These are phyloP conservation scores for Nasonia longicornis DNA, from an alignment of 1,140 invertebrate species.

Conservation along the genomic window DNA sequence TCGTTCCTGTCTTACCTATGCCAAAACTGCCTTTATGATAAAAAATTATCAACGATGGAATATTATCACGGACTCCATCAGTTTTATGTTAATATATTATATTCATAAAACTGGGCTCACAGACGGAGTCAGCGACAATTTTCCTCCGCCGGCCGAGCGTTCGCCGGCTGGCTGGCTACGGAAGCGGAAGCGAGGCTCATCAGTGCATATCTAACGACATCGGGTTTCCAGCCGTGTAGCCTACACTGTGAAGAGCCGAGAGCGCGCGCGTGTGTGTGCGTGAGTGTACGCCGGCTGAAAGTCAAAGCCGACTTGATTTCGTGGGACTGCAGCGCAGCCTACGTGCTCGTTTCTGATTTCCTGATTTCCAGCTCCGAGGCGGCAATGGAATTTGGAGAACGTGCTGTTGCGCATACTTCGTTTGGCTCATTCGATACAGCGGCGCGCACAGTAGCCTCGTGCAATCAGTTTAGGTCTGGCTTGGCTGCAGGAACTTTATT, in stretches of 20 bases:
- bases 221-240: constrained; percentile 23
- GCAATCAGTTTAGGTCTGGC: too few relatives aligned
- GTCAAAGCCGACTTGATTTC: not conserved
- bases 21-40: too few relatives aligned
- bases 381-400: constrained; percentile 10
- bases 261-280: not conserved
- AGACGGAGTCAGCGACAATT: constrained; percentile 41
- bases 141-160: constrained; percentile 21
- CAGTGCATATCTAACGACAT: constrained; percentile 56
- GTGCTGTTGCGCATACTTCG: not conserved
- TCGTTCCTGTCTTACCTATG: not conserved
- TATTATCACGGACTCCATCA: too few relatives aligned
- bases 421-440: not conserved
- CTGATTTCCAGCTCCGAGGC: not conserved
- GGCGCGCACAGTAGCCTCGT: too few relatives aligned
- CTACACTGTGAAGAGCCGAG: not conserved
- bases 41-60: too few relatives aligned
- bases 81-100: too few relatives aligned
- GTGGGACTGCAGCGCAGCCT: not conserved
- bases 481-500: too few relatives aligned
- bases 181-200: constrained; percentile 53
- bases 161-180: constrained; percentile 48
- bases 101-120: not conserved
- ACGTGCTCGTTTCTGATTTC: constrained; percentile 3
- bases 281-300: not conserved